phyloP scores from a whole-genome alignment of 2,113 vertebrate species.

The Bombycilla garrulus region DNA sequence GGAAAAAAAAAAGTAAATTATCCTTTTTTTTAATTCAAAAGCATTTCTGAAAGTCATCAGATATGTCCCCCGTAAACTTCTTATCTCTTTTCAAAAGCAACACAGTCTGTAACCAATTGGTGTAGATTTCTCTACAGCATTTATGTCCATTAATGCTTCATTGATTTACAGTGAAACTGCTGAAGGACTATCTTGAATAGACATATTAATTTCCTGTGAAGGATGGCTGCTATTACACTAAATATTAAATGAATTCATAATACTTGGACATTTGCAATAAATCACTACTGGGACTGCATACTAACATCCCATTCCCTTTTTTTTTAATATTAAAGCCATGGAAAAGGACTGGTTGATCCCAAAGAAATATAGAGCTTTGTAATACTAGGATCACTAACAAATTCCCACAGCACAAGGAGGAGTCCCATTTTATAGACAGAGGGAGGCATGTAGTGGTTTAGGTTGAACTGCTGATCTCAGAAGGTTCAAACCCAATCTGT shows the following conservation, averaged over 20 bases:
- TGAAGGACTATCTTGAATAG: neutral
- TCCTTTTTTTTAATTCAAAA: neutral
- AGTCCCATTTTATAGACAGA: neutral
- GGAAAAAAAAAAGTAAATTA: neutral
- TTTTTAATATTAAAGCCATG: neutral
- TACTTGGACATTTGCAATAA: conserved; percentile 27
- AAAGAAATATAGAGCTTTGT: neutral
- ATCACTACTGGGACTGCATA: conserved; percentile 4
- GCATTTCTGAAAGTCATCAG: neutral
- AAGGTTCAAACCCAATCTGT: neutral
- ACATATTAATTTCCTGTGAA: conserved; percentile 28
- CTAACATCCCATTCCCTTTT: neutral
- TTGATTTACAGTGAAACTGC: neutral
- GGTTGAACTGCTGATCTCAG: neutral
- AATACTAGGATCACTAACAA: neutral
- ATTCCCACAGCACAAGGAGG: neutral
- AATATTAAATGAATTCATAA: conserved; percentile 52
- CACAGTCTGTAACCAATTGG: neutral
- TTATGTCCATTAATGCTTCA: neutral
- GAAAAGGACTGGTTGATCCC: neutral
- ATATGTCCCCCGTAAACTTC: neutral
- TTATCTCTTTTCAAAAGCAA: neutral
- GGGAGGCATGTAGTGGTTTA: neutral
- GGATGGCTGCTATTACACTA: conserved; percentile 19
- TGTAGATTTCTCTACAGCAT: neutral